Evolutionary conservation across 2,797 vertebrate species (phyloP).

Genomic region (Serranus cabrilla): DNA sequence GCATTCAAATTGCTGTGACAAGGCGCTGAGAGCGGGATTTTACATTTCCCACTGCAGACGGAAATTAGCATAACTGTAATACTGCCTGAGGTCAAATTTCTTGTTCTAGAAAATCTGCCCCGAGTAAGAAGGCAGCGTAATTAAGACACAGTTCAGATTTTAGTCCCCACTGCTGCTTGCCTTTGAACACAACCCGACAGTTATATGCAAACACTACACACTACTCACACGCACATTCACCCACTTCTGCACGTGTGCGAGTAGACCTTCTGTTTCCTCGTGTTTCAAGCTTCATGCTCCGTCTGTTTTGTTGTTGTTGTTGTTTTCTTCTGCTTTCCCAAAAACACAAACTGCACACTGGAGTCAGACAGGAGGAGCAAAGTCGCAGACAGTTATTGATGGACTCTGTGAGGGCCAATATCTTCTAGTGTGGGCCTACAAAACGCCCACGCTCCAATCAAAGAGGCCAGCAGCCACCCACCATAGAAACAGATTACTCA

Average conservation of each 20-base stretch:
- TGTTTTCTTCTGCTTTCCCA: slow-evolving; percentile 14
- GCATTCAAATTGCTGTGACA: slow-evolving; percentile 64
- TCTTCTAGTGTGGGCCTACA: slow-evolving; percentile 32
- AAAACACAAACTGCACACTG: slow-evolving; percentile 11
- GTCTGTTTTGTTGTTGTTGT: neutral
- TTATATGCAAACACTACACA: slow-evolving; percentile 28
- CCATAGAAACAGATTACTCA: slow-evolving; percentile 53
- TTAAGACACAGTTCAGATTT: slow-evolving; percentile 64
- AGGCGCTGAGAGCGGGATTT: slow-evolving; percentile 58
- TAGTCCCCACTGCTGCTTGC: slow-evolving; percentile 57
- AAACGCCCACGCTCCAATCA: slow-evolving; percentile 37
- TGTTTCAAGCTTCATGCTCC: slow-evolving; percentile 6
- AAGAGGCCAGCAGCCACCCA: slow-evolving; percentile 44
- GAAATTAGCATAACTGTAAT: slow-evolving; percentile 76
- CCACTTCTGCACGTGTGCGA: slow-evolving; percentile 20
- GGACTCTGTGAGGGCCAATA: slow-evolving; percentile 27
- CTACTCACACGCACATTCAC: slow-evolving; percentile 4
- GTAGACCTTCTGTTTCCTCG: neutral
- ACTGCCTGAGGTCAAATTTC: slow-evolving; percentile 70
- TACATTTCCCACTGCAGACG: slow-evolving; percentile 64
- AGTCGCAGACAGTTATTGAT: slow-evolving; percentile 46
- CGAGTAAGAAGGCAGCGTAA: slow-evolving; percentile 59
- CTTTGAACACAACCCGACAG: slow-evolving; percentile 52
- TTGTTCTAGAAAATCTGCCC: slow-evolving; percentile 72
- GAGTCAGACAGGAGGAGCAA: slow-evolving; percentile 24